phyloP scores from a whole-genome alignment of 2,113 vertebrate species.

The Melanerpes formicivorus region DNA sequence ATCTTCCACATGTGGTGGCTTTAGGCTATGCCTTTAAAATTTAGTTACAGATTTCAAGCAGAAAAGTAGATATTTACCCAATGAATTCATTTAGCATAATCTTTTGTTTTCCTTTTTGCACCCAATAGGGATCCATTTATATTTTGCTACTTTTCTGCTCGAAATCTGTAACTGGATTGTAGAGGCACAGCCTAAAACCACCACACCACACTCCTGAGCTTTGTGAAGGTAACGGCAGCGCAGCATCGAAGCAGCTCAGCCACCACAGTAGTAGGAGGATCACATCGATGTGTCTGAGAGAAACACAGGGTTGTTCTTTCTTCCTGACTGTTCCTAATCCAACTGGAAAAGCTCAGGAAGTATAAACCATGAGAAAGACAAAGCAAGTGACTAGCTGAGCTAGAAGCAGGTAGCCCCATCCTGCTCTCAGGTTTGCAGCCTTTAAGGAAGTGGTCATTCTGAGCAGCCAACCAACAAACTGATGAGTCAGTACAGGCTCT shows the following conservation, averaged over 20 bases:
- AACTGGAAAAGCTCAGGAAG: not conserved
- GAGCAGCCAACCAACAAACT: not conserved
- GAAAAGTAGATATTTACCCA: too few relatives aligned
- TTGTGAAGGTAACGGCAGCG: not conserved
- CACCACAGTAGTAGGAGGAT: rapidly evolving
- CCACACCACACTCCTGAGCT: not conserved
- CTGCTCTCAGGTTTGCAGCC: not conserved
- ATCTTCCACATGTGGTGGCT: not conserved
- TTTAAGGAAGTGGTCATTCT: not conserved
- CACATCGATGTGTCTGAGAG: not conserved
- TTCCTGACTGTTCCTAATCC: not conserved
- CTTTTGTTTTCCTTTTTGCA: too few relatives aligned
- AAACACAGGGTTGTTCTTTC: not conserved
- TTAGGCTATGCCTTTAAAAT: too few relatives aligned
- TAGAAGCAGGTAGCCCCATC: not conserved
- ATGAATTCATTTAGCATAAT: too few relatives aligned
- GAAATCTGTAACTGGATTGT: too few relatives aligned
- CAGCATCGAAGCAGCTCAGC: not conserved
- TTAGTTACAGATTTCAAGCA: too few relatives aligned
- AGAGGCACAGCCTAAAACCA: too few relatives aligned
- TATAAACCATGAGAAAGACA: not conserved
- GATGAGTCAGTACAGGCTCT: not conserved
- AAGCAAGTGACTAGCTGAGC: not conserved
- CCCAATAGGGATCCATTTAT: too few relatives aligned
- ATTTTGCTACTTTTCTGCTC: too few relatives aligned